A percentile compares a stretch with the other conserved stretches of the same genome.
Evolutionary conservation across 2,113 vertebrate genomes (phyloP).

Genomic region (Ploceus nigricollis): DNA sequence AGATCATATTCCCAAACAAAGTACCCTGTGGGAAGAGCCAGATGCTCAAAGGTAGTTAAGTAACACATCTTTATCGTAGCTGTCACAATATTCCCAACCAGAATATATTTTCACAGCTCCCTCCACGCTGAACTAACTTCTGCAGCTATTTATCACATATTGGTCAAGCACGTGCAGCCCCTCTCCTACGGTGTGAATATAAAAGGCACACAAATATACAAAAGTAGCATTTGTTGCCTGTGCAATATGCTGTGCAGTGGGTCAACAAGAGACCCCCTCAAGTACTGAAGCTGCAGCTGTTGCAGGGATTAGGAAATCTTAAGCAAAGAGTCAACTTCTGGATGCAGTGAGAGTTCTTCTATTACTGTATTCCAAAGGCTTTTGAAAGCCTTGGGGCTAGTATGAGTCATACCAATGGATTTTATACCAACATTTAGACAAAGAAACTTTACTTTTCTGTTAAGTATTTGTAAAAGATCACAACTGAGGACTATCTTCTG

Average conservation of each 20-base stretch:
- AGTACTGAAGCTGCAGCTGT: conserved; percentile 25
- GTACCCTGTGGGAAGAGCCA: conserved; percentile 7
- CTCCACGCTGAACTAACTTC: neutral
- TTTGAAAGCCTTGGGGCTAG: neutral
- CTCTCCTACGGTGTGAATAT: neutral
- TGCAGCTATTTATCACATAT: neutral
- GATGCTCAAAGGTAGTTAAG: conserved; percentile 38
- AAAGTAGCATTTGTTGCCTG: neutral
- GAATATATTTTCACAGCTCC: neutral
- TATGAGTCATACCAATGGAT: neutral
- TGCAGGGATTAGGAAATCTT: conserved; percentile 31
- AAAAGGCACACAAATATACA: neutral
- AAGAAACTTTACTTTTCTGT: neutral
- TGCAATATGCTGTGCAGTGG: neutral
- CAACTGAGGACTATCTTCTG: neutral
- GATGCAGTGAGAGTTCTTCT: neutral
- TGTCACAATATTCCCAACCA: neutral
- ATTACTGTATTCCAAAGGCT: neutral
- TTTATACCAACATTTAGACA: neutral
- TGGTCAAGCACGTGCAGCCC: neutral
- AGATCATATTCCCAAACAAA: conserved; percentile 41
- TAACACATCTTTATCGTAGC: neutral
- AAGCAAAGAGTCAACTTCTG: conserved; percentile 18
- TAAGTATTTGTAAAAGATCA: neutral
- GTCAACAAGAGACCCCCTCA: neutral